Conservation (phyloP, 2,888 invertebrate species). For the Yponomeuta cagnagella region DNA sequence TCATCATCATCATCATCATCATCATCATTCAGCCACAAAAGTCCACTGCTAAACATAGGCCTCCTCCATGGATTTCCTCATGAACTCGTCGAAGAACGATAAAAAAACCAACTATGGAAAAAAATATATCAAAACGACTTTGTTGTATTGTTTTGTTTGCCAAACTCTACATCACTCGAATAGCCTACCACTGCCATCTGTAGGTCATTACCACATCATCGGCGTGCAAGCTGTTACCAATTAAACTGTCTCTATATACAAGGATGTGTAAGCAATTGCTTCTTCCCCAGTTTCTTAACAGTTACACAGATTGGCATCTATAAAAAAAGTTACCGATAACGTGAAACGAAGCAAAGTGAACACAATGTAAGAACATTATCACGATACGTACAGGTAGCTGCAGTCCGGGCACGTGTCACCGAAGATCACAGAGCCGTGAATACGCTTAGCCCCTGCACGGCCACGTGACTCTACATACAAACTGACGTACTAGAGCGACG, state of each 20-base stretch:
- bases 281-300: not conserved
- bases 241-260: not conserved
- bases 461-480: slow-evolving; percentile 35
- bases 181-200: slow-evolving; percentile 40
- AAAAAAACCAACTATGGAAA: not conserved
- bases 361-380: slow-evolving; percentile 36
- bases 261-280: not conserved
- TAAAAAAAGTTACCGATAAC: not conserved
- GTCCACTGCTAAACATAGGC: too few relatives aligned
- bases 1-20: too few relatives aligned
- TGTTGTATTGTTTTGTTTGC: slow-evolving; percentile 35
- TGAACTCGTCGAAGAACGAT: too few relatives aligned
- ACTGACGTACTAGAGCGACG: slow-evolving; percentile 15
- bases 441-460: slow-evolving; percentile 44
- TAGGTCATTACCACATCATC: slow-evolving; percentile 56
- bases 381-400: slow-evolving; percentile 32
- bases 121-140: not conserved
- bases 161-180: slow-evolving; percentile 43
- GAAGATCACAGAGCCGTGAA: slow-evolving; percentile 51
- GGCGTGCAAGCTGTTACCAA: not conserved
- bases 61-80: too few relatives aligned
- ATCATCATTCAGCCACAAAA: too few relatives aligned
- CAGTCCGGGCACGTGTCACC: slow-evolving; percentile 43
- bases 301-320: not conserved
- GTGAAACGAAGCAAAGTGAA: not conserved